Conservation (phyloP, 1,140 invertebrate species). For the Copidosoma floridanum region DNA sequence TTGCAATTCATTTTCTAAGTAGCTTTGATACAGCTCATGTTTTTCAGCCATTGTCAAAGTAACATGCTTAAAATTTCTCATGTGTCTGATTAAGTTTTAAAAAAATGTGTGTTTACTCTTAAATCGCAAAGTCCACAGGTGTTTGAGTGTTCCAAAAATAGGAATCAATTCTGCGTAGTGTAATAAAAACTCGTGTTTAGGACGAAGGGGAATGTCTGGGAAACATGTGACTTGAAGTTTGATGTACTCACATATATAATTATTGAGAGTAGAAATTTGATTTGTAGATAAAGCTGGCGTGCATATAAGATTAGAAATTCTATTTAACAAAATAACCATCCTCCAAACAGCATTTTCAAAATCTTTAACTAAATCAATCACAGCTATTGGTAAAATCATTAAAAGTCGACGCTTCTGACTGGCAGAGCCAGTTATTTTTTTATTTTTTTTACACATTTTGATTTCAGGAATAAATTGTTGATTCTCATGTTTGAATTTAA, state of each 20-base stretch:
- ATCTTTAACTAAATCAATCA: not conserved
- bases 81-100: too few species aligned
- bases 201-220: too few species aligned
- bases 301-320: not conserved
- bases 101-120: too few species aligned
- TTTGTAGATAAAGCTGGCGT: constrained; percentile 18
- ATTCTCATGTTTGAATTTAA: not conserved
- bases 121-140: too few species aligned
- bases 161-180: too few species aligned
- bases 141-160: not conserved
- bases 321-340: not conserved
- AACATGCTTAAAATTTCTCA: too few species aligned
- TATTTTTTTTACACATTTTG: not conserved
- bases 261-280: too few species aligned
- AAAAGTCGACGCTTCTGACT: not conserved
- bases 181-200: too few species aligned
- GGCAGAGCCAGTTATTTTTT: not conserved
- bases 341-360: not conserved
- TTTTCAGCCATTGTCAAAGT: too few species aligned
- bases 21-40: too few species aligned
- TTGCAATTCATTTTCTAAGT: not conserved
- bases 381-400: not conserved
- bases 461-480: not conserved
- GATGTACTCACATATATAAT: too few species aligned
- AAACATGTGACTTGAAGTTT: too few species aligned